Conservation (phyloP, 2,888 invertebrate species). For the Ichneumon xanthorius region DNA sequence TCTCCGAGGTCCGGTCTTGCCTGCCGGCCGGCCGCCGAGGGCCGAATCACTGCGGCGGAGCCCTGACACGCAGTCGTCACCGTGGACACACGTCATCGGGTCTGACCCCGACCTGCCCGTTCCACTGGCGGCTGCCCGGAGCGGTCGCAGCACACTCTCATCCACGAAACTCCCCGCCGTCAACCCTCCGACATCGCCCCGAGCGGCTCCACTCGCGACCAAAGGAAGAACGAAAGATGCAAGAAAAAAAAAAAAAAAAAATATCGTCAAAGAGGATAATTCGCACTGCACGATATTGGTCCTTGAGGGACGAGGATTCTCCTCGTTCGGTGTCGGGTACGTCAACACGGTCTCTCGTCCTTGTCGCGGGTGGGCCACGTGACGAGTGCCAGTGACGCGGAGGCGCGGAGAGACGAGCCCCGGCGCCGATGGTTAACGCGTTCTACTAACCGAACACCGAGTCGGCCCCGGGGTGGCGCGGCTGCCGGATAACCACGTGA, state of each 20-base stretch:
- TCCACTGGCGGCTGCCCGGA: constrained; percentile 35
- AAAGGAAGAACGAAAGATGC: not conserved
- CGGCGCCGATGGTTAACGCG: constrained; percentile 19
- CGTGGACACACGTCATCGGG: constrained; percentile 37
- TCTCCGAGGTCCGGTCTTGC: not conserved
- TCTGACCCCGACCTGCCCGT: constrained; percentile 47
- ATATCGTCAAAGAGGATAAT: not conserved
- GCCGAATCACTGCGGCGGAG: constrained; percentile 18
- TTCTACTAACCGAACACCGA: constrained; percentile 24
- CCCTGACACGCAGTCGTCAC: constrained; percentile 28
- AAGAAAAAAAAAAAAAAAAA: not conserved
- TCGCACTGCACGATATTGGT: not conserved
- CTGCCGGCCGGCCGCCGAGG: not conserved
- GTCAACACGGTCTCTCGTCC: not conserved
- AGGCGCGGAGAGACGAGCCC: constrained; percentile 2
- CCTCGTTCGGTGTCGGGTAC: not conserved
- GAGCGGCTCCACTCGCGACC: not conserved
- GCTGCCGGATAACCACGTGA: constrained; percentile 61
- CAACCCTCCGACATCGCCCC: not conserved
- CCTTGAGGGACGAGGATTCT: not conserved
- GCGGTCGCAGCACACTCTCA: not conserved
- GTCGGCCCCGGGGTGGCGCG: not conserved
- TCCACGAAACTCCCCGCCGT: not conserved
- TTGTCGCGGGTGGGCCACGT: constrained; percentile 55
- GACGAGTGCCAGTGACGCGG: constrained; percentile 34